These are phyloP conservation scores for Serinus canaria DNA, from an alignment of 2,113 vertebrate species.

Conservation along the genomic window DNA sequence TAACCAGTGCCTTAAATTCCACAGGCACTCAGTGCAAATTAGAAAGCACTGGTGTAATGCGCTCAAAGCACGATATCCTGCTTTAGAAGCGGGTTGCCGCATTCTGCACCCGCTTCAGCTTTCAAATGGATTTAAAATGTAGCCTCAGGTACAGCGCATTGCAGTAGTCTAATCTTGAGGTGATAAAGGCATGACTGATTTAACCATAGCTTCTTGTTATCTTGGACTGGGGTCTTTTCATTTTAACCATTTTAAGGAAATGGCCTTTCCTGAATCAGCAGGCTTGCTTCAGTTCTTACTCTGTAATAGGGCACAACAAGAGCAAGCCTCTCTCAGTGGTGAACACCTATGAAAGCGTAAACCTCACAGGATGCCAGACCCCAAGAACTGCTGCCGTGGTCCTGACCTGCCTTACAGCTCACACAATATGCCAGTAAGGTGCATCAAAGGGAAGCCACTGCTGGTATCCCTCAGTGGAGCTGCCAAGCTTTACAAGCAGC, in stretches of 20 bases:
- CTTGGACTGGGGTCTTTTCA: slow-evolving; percentile 56
- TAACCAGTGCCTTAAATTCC: slow-evolving; percentile 11
- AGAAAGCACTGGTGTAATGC: slow-evolving; percentile 22
- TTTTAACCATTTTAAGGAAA: slow-evolving; percentile 67
- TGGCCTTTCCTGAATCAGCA: slow-evolving; percentile 31
- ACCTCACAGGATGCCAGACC: not conserved
- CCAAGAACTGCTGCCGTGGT: not conserved
- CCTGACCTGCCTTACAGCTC: not conserved
- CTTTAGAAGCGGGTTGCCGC: slow-evolving; percentile 33
- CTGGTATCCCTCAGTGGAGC: not conserved
- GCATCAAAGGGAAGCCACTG: slow-evolving; percentile 29
- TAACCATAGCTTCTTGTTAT: slow-evolving; percentile 61
- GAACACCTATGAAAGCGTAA: not conserved
- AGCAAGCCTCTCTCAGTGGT: not conserved
- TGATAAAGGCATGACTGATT: slow-evolving; percentile 70
- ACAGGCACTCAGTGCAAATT: slow-evolving; percentile 22
- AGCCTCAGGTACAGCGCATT: slow-evolving; percentile 58
- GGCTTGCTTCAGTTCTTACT: not conserved
- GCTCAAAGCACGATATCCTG: slow-evolving; percentile 31
- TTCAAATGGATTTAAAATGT: slow-evolving; percentile 69
- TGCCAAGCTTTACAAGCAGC: slow-evolving; percentile 55
- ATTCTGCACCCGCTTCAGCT: slow-evolving; percentile 54
- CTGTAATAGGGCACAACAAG: not conserved
- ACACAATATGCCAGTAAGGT: not conserved
- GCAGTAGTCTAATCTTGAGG: slow-evolving; percentile 65